Conservation (phyloP, 2,797 vertebrate genomes). For the Heteromormyrus szaboi region DNA sequence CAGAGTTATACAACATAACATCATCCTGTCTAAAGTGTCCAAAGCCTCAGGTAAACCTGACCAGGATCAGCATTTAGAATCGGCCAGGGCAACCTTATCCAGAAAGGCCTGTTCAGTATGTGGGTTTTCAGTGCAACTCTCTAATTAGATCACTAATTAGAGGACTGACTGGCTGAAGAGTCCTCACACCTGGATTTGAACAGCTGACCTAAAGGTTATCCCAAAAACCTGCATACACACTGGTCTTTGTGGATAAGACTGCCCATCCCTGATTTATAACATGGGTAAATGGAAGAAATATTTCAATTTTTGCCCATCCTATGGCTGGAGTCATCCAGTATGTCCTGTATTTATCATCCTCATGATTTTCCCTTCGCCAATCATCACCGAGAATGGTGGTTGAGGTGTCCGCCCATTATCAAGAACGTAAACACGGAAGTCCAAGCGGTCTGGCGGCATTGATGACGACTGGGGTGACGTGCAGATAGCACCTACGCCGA, state of each 20-base stretch:
- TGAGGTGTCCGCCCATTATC: background rate
- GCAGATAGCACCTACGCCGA: background rate
- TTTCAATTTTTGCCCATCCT: background rate
- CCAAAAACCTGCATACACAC: background rate
- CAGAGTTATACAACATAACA: background rate
- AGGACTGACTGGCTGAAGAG: background rate
- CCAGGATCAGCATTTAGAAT: background rate
- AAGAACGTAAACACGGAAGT: constrained; percentile 24
- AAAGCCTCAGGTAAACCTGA: background rate
- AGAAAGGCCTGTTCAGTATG: background rate
- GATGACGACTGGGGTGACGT: background rate
- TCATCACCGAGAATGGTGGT: constrained; percentile 13
- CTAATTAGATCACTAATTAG: background rate
- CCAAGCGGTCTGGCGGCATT: background rate
- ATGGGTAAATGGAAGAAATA: background rate
- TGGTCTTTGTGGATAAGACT: background rate
- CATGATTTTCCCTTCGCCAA: background rate
- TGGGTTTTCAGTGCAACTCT: background rate
- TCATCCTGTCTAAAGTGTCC: background rate
- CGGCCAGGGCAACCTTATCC: background rate
- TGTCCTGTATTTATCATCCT: background rate
- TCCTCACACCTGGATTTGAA: background rate
- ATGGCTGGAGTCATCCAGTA: too few species aligned
- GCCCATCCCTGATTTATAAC: background rate
- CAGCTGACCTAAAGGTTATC: background rate